Evolutionary conservation across 1,140 invertebrate species (phyloP).

Genomic region (Lucilia cuprina): DNA sequence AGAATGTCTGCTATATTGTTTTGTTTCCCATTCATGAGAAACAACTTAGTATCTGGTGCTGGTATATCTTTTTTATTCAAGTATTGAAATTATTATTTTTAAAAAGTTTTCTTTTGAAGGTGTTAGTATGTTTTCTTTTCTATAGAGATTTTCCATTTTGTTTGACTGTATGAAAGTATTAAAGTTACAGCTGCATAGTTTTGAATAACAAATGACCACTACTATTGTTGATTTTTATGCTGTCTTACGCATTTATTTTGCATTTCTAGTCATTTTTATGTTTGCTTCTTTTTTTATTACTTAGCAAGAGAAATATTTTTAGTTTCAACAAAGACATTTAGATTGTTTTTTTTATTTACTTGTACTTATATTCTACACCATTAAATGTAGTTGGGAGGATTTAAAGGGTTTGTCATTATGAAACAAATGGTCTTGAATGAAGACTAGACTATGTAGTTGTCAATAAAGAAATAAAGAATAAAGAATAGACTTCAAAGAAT

Average conservation of each 20-base stretch:
- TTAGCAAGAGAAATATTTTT: not conserved
- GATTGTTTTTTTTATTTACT: slow-evolving; percentile 6
- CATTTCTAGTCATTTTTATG: not conserved
- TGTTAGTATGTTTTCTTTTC: not conserved
- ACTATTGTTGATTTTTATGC: not conserved
- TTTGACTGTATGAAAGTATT: not conserved
- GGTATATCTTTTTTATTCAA: not conserved
- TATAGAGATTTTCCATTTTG: not conserved
- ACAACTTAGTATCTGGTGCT: not conserved
- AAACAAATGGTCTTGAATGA: too few species aligned
- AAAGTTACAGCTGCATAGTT: not conserved
- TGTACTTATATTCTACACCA: too few species aligned
- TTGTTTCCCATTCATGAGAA: not conserved
- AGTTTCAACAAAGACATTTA: slow-evolving; percentile 11
- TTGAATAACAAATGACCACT: slow-evolving; percentile 26
- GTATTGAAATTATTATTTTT: not conserved
- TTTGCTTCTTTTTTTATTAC: not conserved
- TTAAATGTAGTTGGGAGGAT: too few species aligned
- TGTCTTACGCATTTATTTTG: not conserved
- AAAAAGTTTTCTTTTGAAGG: not conserved
- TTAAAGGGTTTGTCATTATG: too few species aligned
- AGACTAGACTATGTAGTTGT: too few species aligned
- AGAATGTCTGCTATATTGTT: not conserved
- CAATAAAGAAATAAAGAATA: too few species aligned
- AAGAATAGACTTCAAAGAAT: too few species aligned